phyloP scores from a whole-genome alignment of 2,888 invertebrate species.

The Eurois occulta region DNA sequence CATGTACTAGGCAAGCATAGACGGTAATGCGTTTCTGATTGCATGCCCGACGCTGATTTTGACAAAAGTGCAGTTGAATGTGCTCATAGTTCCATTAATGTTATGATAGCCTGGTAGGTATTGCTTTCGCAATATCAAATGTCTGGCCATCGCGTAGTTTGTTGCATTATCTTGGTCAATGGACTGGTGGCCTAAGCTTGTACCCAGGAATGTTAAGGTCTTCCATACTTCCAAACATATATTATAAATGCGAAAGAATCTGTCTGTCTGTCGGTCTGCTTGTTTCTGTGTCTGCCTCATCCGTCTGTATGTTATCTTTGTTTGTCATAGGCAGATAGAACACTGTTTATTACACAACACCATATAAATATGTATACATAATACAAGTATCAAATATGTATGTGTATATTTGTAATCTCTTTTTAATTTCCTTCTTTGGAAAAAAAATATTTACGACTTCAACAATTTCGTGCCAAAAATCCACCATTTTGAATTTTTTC shows the following conservation, averaged over 20 bases:
- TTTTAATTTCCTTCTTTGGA: too few relatives aligned
- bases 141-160: not conserved
- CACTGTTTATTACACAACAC: not conserved
- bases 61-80: constrained; percentile 61
- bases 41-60: constrained; percentile 57
- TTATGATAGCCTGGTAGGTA: constrained; percentile 22
- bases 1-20: constrained; percentile 52
- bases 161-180: constrained; percentile 18
- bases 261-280: not conserved
- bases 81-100: constrained; percentile 32
- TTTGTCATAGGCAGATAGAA: not conserved
- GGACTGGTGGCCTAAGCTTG: not conserved
- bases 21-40: constrained; percentile 76
- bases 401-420: too few relatives aligned
- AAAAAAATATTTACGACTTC: too few relatives aligned
- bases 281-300: not conserved
- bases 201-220: not conserved
- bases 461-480: too few relatives aligned
- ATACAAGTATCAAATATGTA: too few relatives aligned
- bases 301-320: not conserved
- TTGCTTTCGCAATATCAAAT: constrained; percentile 26
- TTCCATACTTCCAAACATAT: not conserved
- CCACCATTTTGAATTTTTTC: too few relatives aligned
- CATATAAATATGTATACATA: too few relatives aligned
- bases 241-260: not conserved